These are phyloP conservation scores for Tolmerus cingulatus DNA, from an alignment of 2,888 invertebrate genomes.

Conservation along the genomic window DNA sequence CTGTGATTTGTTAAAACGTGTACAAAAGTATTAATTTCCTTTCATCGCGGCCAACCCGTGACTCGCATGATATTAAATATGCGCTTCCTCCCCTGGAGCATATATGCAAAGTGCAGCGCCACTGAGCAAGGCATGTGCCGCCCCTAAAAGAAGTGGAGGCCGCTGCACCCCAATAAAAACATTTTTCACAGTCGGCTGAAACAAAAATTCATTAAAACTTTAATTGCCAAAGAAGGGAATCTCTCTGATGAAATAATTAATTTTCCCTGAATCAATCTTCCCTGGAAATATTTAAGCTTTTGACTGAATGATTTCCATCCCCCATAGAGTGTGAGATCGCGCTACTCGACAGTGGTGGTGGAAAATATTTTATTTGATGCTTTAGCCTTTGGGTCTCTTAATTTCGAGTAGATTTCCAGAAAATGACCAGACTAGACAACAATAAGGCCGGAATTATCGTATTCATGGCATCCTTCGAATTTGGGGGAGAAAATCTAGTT, in stretches of 20 bases:
- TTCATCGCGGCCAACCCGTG: neutral
- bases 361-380: constrained; percentile 15
- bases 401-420: neutral
- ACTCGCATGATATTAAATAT: neutral
- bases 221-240: constrained; percentile 30
- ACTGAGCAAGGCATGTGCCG: neutral
- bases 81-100: neutral
- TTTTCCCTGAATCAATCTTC: constrained; percentile 29
- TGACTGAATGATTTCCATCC: constrained; percentile 27
- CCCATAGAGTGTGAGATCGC: neutral
- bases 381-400: neutral
- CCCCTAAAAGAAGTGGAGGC: neutral
- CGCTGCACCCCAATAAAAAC: constrained; percentile 25
- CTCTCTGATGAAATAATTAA: constrained; percentile 37
- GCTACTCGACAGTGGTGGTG: neutral
- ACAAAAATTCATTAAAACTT: constrained; percentile 60
- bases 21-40: neutral
- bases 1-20: neutral
- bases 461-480: neutral
- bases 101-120: neutral
- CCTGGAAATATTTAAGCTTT: constrained; percentile 28
- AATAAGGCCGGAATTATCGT: neutral
- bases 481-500: neutral
- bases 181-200: constrained; percentile 60
- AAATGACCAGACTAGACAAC: neutral